Evolutionary conservation across 2,888 invertebrate species (phyloP).

Genomic region (Cyrtodaria siliqua): DNA sequence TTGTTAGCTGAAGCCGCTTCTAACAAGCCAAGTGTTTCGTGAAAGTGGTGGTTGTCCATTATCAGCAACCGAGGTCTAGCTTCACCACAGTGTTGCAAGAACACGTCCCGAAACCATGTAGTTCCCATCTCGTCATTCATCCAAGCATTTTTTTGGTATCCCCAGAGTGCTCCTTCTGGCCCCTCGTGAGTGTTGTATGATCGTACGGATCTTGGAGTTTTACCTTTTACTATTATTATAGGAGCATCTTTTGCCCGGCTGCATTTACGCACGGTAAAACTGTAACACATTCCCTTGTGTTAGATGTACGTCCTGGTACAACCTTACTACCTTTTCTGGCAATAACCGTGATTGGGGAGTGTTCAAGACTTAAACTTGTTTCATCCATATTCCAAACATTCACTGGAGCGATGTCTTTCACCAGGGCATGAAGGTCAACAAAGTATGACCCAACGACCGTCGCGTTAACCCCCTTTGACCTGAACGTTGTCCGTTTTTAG

Average conservation of each 20-base stretch:
- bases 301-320: constrained; percentile 7
- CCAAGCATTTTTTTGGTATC: constrained; percentile 66
- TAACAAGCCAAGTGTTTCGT: constrained; percentile 59
- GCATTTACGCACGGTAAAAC: constrained; percentile 61
- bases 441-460: constrained; percentile 10
- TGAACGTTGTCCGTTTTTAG: too few species aligned
- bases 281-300: constrained; percentile 8
- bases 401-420: too few species aligned
- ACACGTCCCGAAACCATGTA: constrained; percentile 64
- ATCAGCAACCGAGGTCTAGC: constrained; percentile 61
- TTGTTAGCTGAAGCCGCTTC: constrained; percentile 53
- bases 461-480: background rate
- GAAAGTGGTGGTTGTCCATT: constrained; percentile 59
- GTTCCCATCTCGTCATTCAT: constrained; percentile 64
- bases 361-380: constrained; percentile 20
- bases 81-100: constrained; percentile 59
- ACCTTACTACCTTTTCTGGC: constrained; percentile 16
- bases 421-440: background rate
- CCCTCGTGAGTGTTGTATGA: constrained; percentile 47
- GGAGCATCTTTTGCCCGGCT: constrained; percentile 54
- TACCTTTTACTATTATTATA: constrained; percentile 60
- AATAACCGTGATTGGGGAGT: constrained; percentile 16
- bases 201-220: constrained; percentile 50
- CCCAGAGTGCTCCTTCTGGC: constrained; percentile 52
- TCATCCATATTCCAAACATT: constrained; percentile 29